These are phyloP conservation scores for Cephalotes varians DNA, from an alignment of 2,888 invertebrate genomes.

Conservation along the genomic window DNA sequence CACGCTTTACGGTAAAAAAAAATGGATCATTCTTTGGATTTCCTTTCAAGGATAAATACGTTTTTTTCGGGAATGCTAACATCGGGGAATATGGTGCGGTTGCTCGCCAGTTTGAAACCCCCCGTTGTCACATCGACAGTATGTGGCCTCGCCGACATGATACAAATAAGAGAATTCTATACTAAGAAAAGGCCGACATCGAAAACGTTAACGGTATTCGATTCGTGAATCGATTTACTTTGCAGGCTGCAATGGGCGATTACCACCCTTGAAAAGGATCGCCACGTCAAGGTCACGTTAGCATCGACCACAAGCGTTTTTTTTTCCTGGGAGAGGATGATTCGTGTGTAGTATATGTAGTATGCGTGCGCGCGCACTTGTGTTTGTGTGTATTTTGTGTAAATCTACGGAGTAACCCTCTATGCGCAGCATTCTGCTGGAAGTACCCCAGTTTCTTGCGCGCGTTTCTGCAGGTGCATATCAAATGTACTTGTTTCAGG, in stretches of 20 bases:
- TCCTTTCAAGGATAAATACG: slow-evolving; percentile 40
- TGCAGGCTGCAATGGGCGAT: slow-evolving; percentile 40
- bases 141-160: slow-evolving; percentile 18
- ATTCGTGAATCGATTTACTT: slow-evolving; percentile 43
- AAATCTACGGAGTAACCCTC: slow-evolving; percentile 1
- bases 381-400: background rate
- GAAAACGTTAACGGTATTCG: slow-evolving; percentile 49
- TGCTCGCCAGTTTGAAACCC: slow-evolving; percentile 53
- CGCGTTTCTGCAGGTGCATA: slow-evolving; percentile 42
- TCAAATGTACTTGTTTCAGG: slow-evolving; percentile 64
- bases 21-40: slow-evolving; percentile 41
- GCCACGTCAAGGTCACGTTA: slow-evolving; percentile 38
- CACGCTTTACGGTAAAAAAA: slow-evolving; percentile 15
- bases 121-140: slow-evolving; percentile 47
- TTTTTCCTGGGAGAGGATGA: slow-evolving; percentile 53
- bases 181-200: slow-evolving; percentile 53
- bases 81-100: slow-evolving; percentile 40
- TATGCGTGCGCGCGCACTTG: background rate
- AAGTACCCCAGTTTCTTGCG: slow-evolving; percentile 5
- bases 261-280: slow-evolving; percentile 42
- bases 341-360: slow-evolving; percentile 9
- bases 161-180: slow-evolving; percentile 47
- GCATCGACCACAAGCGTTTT: slow-evolving; percentile 45
- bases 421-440: background rate
- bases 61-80: slow-evolving; percentile 51